Evolutionary conservation across 1,140 invertebrate species (phyloP).

Genomic region (Brachionus rotundiformis): DNA sequence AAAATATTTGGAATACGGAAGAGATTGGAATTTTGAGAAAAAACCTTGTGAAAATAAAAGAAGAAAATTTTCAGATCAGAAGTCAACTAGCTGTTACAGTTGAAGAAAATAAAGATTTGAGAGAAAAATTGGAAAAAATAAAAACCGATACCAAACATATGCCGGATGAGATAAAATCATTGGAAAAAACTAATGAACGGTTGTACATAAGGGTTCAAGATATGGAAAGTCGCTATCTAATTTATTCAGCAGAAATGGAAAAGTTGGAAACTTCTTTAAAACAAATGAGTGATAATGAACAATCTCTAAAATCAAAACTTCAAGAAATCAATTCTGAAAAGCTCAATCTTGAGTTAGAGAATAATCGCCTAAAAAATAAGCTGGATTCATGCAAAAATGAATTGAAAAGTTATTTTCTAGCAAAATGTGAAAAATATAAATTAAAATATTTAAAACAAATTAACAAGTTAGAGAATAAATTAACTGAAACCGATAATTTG

Average conservation of each 20-base stretch:
- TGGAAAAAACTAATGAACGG: conserved; percentile 40
- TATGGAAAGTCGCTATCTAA: conserved; percentile 18
- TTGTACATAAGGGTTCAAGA: conserved; percentile 42
- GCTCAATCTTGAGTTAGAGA: conserved; percentile 6
- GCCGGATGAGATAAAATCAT: conserved; percentile 41
- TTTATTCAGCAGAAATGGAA: neutral
- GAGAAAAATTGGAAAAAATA: conserved; percentile 19
- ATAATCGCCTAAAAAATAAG: neutral
- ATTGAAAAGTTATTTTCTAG: conserved; percentile 31
- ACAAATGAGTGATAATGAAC: neutral
- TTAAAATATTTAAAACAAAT: conserved; percentile 40
- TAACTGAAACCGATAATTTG: neutral
- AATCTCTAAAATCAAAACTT: neutral
- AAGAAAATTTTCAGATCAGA: conserved; percentile 26
- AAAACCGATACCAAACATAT: neutral
- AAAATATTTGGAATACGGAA: conserved; percentile 35
- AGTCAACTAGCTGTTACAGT: conserved; percentile 3
- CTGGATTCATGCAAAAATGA: conserved; percentile 5
- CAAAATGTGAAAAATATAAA: conserved; percentile 42
- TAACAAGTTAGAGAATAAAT: neutral
- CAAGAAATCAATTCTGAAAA: conserved; percentile 1
- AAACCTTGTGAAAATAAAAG: conserved; percentile 35
- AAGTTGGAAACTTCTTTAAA: neutral
- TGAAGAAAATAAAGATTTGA: neutral
- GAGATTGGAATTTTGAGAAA: conserved; percentile 16